Conservation (phyloP, 2,888 invertebrate genomes). For the Abrostola tripartita region DNA sequence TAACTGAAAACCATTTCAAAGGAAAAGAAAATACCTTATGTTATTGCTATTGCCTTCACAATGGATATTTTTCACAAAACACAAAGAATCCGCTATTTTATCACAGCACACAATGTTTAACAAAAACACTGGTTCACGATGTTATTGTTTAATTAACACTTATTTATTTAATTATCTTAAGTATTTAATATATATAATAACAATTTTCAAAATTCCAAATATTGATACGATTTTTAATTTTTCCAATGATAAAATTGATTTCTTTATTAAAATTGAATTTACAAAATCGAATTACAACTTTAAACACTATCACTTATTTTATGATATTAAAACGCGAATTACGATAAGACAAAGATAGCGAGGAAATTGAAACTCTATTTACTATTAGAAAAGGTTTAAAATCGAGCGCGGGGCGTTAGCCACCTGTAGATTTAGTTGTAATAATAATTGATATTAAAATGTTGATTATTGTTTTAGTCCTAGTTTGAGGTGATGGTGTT, state of each 20-base stretch:
- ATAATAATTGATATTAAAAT: slow-evolving; percentile 26
- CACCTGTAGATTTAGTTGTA: slow-evolving; percentile 62
- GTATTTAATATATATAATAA: background rate
- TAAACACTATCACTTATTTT: slow-evolving; percentile 37
- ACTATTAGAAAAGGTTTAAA: slow-evolving; percentile 47
- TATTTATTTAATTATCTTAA: background rate
- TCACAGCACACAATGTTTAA: slow-evolving; percentile 38
- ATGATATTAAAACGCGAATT: slow-evolving; percentile 37
- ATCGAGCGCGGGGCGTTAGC: slow-evolving; percentile 46
- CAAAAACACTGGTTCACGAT: slow-evolving; percentile 26
- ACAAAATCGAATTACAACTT: slow-evolving; percentile 37
- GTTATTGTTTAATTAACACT: background rate
- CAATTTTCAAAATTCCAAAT: slow-evolving; percentile 15
- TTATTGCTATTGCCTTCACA: slow-evolving; percentile 29
- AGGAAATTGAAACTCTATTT: slow-evolving; percentile 56
- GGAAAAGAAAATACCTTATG: slow-evolving; percentile 43
- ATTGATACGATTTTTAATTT: slow-evolving; percentile 15
- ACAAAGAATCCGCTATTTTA: slow-evolving; percentile 25
- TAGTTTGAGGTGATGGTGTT: slow-evolving; percentile 31
- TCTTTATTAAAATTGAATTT: slow-evolving; percentile 9
- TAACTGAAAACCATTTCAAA: slow-evolving; percentile 2
- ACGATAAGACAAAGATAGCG: slow-evolving; percentile 41
- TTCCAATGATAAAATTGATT: slow-evolving; percentile 9
- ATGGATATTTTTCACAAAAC: slow-evolving; percentile 22
- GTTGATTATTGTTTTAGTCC: slow-evolving; percentile 15